Conservation (phyloP, 2,888 invertebrate genomes). For the Pachliopta kotzebuea region DNA sequence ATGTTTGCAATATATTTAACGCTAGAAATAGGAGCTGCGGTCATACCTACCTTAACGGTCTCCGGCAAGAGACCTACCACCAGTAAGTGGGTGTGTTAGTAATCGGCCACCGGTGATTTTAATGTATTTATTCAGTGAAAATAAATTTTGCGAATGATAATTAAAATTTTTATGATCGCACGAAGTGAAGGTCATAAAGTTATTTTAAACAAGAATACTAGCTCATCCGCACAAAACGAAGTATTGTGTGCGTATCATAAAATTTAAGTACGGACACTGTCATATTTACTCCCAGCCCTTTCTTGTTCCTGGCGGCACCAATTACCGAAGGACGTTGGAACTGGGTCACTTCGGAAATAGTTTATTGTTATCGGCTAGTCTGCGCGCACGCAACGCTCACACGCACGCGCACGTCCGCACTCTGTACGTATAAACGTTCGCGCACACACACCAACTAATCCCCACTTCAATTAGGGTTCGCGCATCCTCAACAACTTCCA, state of each 20-base stretch:
- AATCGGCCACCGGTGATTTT: too few species aligned
- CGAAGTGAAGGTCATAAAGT: constrained; percentile 15
- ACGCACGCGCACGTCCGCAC: constrained; percentile 43
- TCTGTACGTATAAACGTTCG: constrained; percentile 59
- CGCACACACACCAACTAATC: constrained; percentile 54
- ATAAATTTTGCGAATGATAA: not conserved
- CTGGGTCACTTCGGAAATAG: constrained; percentile 81
- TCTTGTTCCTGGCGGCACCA: constrained; percentile 79
- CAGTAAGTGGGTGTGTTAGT: too few species aligned
- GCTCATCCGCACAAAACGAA: constrained; percentile 48
- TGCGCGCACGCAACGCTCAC: constrained; percentile 69
- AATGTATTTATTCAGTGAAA: not conserved
- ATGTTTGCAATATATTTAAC: too few species aligned
- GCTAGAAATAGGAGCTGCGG: too few species aligned
- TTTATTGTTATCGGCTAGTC: constrained; percentile 79
- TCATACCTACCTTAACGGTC: too few species aligned
- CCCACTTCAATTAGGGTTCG: constrained; percentile 62
- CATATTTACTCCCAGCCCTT: constrained; percentile 72
- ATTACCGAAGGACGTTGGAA: constrained; percentile 78
- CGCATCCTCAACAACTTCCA: constrained; percentile 61
- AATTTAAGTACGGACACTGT: constrained; percentile 55
- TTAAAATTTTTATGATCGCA: not conserved
- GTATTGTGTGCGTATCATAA: constrained; percentile 56
- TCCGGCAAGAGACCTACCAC: too few species aligned
- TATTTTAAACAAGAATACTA: constrained; percentile 48